These are phyloP conservation scores for Andrena praecox DNA, from an alignment of 2,888 invertebrate species.

Conservation along the genomic window DNA sequence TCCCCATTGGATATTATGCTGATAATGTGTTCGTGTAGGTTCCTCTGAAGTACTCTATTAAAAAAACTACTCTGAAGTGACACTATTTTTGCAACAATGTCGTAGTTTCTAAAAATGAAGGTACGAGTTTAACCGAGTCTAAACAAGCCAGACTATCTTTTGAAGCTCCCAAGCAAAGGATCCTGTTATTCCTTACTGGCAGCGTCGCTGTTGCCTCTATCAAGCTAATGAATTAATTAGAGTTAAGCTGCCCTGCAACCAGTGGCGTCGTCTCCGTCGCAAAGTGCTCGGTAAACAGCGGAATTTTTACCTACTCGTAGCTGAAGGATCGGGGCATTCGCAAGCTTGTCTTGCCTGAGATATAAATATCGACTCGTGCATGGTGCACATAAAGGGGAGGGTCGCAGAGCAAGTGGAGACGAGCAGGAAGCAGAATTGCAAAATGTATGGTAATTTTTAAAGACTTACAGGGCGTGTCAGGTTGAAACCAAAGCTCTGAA, in stretches of 20 bases:
- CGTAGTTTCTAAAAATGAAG: background rate
- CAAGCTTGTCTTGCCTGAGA: slow-evolving; percentile 19
- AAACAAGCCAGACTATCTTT: background rate
- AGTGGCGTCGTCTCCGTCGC: slow-evolving; percentile 38
- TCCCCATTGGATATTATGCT: too few relatives aligned
- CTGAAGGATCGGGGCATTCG: background rate
- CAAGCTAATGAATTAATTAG: slow-evolving; percentile 54
- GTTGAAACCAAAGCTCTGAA: slow-evolving; percentile 1
- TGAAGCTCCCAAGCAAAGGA: background rate
- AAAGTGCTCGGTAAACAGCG: slow-evolving; percentile 44
- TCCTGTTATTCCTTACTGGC: background rate
- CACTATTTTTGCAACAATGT: background rate
- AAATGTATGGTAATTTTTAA: slow-evolving; percentile 9
- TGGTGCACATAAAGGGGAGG: background rate
- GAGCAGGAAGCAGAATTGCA: slow-evolving; percentile 31
- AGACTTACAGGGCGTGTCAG: background rate
- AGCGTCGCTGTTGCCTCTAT: slow-evolving; percentile 22
- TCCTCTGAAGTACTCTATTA: too few relatives aligned
- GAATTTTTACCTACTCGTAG: slow-evolving; percentile 18
- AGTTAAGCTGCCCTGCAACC: slow-evolving; percentile 1
- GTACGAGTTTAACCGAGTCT: background rate
- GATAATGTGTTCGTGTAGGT: too few relatives aligned
- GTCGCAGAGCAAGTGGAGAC: slow-evolving; percentile 21
- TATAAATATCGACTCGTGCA: slow-evolving; percentile 10
- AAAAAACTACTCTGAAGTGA: too few relatives aligned